Evolutionary conservation across 30 jellyfish, hydroid and myxozoan species (phyloP).

Genomic region (Aurelia sp.): DNA sequence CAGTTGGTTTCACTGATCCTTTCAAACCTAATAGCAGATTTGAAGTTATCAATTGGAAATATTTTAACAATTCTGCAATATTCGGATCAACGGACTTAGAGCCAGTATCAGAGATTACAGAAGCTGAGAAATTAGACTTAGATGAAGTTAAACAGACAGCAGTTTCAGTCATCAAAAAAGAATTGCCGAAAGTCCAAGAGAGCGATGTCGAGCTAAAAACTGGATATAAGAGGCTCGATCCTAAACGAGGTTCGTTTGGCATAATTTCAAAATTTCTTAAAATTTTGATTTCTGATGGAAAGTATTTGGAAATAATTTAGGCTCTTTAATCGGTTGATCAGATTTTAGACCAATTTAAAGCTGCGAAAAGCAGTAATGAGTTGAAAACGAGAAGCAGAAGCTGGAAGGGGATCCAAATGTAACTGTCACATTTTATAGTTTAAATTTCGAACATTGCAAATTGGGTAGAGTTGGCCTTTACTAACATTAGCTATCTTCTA

Average conservation of each 20-base stretch:
- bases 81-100: constrained; percentile 73
- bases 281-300: no score
- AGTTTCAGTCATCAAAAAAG: constrained; percentile 49
- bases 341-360: no score
- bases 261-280: no score
- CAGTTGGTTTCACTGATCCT: constrained; percentile 92
- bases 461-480: no score
- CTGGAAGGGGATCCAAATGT: no score
- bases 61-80: constrained; percentile 65
- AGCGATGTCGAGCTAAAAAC: constrained; percentile 46
- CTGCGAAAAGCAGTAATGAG: no score
- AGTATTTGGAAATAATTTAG: no score
- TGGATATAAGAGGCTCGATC: constrained; percentile 97
- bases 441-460: no score
- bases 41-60: constrained; percentile 97
- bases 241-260: constrained; percentile 84
- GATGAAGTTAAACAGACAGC: constrained; percentile 77
- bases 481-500: no score
- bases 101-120: constrained; percentile 77
- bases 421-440: no score
- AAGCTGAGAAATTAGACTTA: constrained; percentile 69
- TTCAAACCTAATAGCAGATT: constrained; percentile 92
- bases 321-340: no score
- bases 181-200: constrained; percentile 3
- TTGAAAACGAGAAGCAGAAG: no score